These are phyloP conservation scores for Bradypus variegatus DNA, from an alignment of 2,797 vertebrate genomes.

Conservation along the genomic window DNA sequence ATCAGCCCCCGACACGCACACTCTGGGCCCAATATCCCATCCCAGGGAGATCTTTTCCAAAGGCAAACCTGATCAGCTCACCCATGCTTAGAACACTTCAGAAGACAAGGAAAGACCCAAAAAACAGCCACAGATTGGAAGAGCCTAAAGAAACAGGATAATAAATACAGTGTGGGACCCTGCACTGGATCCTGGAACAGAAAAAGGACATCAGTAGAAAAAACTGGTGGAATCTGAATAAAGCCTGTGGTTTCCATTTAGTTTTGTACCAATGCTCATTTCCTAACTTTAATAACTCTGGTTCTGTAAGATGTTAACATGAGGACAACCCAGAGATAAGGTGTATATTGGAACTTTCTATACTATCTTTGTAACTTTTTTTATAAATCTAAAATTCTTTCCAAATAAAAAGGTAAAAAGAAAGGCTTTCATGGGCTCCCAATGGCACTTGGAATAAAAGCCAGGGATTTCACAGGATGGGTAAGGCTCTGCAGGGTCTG, in stretches of 20 bases:
- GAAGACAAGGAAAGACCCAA: neutral
- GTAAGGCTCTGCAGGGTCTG: neutral
- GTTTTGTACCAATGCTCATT: neutral
- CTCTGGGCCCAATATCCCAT: neutral
- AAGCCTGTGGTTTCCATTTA: neutral
- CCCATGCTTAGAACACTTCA: neutral
- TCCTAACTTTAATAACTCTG: neutral
- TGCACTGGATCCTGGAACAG: neutral
- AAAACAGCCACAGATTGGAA: neutral
- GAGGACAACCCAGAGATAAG: fast-evolving
- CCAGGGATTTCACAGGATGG: neutral
- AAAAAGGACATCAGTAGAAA: neutral
- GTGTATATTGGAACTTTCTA: neutral
- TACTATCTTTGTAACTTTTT: neutral
- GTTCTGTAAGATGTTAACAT: neutral
- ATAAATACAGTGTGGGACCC: neutral
- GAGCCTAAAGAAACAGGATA: neutral
- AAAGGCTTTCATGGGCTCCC: neutral
- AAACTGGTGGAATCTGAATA: neutral
- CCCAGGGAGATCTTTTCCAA: neutral
- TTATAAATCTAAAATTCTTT: neutral
- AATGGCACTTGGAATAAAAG: neutral
- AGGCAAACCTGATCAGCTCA: neutral
- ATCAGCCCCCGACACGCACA: too few species aligned
- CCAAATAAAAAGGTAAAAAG: neutral